These are phyloP conservation scores for Dromococcyx pavoninus DNA, from an alignment of 2,797 vertebrate genomes.

Conservation along the genomic window DNA sequence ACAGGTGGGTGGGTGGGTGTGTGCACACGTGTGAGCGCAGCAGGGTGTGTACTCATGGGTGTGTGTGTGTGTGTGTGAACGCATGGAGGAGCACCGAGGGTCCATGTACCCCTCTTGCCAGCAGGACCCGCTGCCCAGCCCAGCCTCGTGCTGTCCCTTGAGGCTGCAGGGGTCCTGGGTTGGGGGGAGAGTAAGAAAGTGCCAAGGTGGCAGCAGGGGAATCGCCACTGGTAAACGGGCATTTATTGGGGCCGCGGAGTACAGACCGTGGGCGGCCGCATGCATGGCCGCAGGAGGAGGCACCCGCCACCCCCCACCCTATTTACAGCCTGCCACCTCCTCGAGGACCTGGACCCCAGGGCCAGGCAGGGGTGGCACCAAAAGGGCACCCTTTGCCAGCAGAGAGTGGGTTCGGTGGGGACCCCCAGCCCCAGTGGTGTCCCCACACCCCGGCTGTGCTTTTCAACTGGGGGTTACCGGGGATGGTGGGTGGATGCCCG, in stretches of 20 bases:
- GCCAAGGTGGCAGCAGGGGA: not conserved
- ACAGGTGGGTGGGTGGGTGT: not conserved
- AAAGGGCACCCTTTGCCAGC: slow-evolving; percentile 59
- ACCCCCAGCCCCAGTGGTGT: not conserved
- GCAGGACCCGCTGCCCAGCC: too few relatives aligned
- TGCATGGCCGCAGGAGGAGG: slow-evolving; percentile 70
- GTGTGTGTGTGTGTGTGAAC: too few relatives aligned
- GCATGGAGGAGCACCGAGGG: too few relatives aligned
- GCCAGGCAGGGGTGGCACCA: not conserved
- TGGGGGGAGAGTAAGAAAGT: not conserved
- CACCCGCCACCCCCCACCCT: slow-evolving; percentile 6
- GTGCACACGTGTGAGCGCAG: too few relatives aligned
- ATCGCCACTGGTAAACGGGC: slow-evolving; percentile 73
- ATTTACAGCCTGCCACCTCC: slow-evolving; percentile 33
- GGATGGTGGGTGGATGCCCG: too few relatives aligned
- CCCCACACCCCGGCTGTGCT: not conserved
- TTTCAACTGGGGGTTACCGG: not conserved
- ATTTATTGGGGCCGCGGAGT: slow-evolving; percentile 75
- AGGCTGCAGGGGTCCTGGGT: not conserved
- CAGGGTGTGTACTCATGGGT: too few relatives aligned
- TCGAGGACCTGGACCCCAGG: not conserved
- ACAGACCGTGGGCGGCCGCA: slow-evolving; percentile 70
- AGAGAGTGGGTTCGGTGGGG: slow-evolving; percentile 47
- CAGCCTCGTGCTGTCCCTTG: too few relatives aligned
- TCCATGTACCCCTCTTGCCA: not conserved